Conservation (phyloP, 2,888 invertebrate genomes). For the Tetragonula carbonaria region DNA sequence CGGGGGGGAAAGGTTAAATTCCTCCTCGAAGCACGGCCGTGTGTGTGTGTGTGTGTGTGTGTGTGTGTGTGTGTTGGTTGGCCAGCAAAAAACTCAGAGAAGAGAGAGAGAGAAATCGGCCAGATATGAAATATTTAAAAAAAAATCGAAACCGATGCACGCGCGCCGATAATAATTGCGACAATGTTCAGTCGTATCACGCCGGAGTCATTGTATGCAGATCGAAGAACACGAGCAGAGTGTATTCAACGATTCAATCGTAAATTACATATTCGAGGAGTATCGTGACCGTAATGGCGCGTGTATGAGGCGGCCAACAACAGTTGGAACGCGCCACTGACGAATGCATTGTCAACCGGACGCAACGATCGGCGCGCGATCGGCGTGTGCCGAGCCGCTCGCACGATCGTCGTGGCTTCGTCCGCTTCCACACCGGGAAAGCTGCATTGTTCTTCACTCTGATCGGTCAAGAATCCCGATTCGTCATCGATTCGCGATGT, state of each 20-base stretch:
- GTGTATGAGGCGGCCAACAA: constrained; percentile 9
- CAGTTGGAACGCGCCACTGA: neutral
- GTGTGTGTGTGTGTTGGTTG: neutral
- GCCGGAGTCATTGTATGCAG: constrained; percentile 60
- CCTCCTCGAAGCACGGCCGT: constrained; percentile 10
- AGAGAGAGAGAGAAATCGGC: neutral
- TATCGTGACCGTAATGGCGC: constrained; percentile 52
- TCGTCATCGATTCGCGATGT: constrained; percentile 37
- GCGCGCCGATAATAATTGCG: constrained; percentile 54
- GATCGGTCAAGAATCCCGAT: constrained; percentile 43
- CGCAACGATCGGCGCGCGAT: neutral
- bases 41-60: neutral
- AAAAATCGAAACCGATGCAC: constrained; percentile 43
- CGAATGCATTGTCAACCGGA: constrained; percentile 32
- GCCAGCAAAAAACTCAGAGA: neutral
- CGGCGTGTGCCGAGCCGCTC: neutral
- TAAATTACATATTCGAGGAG: constrained; percentile 57
- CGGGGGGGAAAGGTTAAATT: constrained; percentile 43
- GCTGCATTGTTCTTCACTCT: constrained; percentile 45
- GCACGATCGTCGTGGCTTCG: neutral
- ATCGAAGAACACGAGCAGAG: constrained; percentile 51
- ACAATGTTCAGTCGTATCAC: constrained; percentile 47
- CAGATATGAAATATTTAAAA: constrained; percentile 51
- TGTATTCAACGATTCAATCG: constrained; percentile 44
- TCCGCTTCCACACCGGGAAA: constrained; percentile 39